Conservation (phyloP, 1,140 invertebrate genomes). For the Zaprionus lachaisei region DNA sequence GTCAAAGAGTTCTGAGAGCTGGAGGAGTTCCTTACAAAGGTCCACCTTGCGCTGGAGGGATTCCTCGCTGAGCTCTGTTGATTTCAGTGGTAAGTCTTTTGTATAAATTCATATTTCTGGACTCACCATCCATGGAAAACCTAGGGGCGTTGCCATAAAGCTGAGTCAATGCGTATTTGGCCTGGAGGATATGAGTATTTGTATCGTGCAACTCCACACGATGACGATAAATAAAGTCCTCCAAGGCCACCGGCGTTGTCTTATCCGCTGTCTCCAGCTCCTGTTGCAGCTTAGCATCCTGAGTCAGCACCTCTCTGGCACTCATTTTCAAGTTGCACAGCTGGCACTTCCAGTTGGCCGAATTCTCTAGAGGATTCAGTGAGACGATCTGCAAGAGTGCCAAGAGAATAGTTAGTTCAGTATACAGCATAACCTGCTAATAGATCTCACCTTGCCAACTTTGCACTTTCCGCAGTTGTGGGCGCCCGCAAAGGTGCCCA, state of each 20-base stretch:
- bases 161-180: conserved; percentile 88
- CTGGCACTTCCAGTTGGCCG: conserved; percentile 87
- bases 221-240: conserved; percentile 88
- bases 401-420: background rate
- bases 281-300: conserved; percentile 87
- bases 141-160: conserved; percentile 87
- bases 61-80: conserved; percentile 86
- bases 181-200: conserved; percentile 88
- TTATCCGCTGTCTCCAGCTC: conserved; percentile 87
- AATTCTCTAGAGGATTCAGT: conserved; percentile 86
- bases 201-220: conserved; percentile 86
- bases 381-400: conserved; percentile 84
- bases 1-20: conserved; percentile 87
- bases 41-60: conserved; percentile 87
- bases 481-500: conserved; percentile 87
- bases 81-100: background rate
- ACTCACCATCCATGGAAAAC: conserved; percentile 86
- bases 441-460: conserved; percentile 78
- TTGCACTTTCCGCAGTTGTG: conserved; percentile 87
- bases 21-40: conserved; percentile 88
- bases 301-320: conserved; percentile 86
- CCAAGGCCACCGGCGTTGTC: conserved; percentile 85
- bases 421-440: background rate
- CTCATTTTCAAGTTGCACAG: conserved; percentile 86
- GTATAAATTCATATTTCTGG: background rate